Percentiles rank a stretch among this genome's conserved stretches.
phyloP scores from a whole-genome alignment of 2,888 invertebrate genomes.

The Syritta pipiens region DNA sequence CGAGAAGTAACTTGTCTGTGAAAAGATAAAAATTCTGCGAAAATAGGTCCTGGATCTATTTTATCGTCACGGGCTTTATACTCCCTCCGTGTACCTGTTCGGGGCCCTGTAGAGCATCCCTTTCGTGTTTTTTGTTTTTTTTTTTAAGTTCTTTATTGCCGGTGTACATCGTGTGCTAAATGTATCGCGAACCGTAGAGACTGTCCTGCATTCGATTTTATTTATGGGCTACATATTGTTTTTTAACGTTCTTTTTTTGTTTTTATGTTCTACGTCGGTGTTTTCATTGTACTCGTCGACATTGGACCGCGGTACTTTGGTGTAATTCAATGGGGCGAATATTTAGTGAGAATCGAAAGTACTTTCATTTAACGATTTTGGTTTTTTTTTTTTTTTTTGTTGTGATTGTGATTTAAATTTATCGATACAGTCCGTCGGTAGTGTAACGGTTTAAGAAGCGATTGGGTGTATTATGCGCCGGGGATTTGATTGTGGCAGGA shows the following conservation, averaged over 20 bases:
- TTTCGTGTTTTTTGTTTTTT: background rate
- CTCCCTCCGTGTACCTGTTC: slow-evolving; percentile 13
- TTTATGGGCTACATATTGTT: slow-evolving; percentile 16
- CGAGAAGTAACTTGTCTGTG: slow-evolving; percentile 6
- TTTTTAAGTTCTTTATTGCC: background rate
- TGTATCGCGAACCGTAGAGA: slow-evolving; percentile 19
- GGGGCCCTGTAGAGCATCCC: background rate
- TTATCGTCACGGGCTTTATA: slow-evolving; percentile 24
- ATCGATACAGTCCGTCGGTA: too few species aligned
- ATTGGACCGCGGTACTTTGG: background rate
- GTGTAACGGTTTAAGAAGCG: too few species aligned
- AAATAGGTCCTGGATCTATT: slow-evolving; percentile 3
- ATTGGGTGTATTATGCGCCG: too few species aligned
- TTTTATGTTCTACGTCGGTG: background rate
- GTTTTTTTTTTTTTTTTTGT: too few species aligned
- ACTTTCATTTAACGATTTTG: too few species aligned
- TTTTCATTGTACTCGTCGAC: background rate
- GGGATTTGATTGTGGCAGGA: too few species aligned
- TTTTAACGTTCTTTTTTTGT: background rate
- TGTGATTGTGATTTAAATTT: too few species aligned
- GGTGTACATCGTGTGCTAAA: slow-evolving; percentile 33
- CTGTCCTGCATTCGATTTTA: slow-evolving; percentile 9
- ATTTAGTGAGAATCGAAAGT: background rate
- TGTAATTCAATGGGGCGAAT: background rate
- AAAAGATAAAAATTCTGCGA: slow-evolving; percentile 37